phyloP scores from a whole-genome alignment of 2,113 vertebrate genomes.

The Anarrhichthys ocellatus region DNA sequence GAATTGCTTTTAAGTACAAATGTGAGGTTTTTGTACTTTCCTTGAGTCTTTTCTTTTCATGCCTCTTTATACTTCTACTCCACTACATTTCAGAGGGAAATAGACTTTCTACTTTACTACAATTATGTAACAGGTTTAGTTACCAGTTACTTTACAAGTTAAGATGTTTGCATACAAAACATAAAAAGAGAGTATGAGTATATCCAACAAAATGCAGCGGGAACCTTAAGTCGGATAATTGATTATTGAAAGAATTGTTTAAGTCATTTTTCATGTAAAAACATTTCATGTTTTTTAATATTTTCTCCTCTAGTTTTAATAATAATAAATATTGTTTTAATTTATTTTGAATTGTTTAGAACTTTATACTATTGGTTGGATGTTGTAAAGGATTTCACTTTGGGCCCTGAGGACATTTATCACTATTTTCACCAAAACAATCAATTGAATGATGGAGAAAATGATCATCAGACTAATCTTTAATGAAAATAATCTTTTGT shows the following conservation, averaged over 20 bases:
- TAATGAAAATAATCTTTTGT: background rate
- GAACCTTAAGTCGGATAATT: background rate
- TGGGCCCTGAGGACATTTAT: background rate
- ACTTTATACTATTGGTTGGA: background rate
- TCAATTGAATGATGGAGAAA: background rate
- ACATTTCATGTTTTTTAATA: background rate
- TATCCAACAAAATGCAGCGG: background rate
- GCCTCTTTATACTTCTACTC: background rate
- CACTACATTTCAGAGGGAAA: background rate
- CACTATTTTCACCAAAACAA: background rate
- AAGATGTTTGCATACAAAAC: background rate
- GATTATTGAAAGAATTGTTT: background rate
- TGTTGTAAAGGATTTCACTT: background rate
- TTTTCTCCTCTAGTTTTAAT: background rate
- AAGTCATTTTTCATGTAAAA: too few species aligned
- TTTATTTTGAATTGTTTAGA: background rate
- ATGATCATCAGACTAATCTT: too few species aligned
- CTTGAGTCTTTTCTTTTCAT: background rate
- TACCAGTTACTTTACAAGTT: background rate
- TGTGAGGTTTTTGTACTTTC: background rate
- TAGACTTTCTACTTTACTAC: background rate
- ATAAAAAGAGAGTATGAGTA: background rate
- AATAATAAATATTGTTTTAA: background rate
- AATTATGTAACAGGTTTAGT: background rate
- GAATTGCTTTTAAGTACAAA: background rate